These are phyloP conservation scores for Papilio demoleus DNA, from an alignment of 2,888 invertebrate species.

Conservation along the genomic window DNA sequence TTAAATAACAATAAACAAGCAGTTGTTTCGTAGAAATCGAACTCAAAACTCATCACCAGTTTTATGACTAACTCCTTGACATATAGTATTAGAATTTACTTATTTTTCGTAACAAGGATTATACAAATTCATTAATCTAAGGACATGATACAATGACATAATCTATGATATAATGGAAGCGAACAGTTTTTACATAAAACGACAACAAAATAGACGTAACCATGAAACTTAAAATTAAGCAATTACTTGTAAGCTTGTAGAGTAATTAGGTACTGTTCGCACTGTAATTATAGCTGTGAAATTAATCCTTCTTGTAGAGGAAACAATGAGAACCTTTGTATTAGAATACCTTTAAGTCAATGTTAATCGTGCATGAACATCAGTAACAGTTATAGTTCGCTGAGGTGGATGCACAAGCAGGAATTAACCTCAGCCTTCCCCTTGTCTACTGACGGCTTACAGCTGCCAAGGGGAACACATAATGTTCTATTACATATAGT, in stretches of 20 bases:
- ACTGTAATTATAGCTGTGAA: conserved; percentile 8
- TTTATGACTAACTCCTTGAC: too few relatives aligned
- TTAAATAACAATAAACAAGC: too few relatives aligned
- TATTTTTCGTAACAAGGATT: not conserved
- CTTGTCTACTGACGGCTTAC: conserved; percentile 22
- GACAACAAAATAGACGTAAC: too few relatives aligned
- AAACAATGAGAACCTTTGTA: conserved; percentile 25
- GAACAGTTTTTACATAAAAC: too few relatives aligned
- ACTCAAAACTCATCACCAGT: not conserved
- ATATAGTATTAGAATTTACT: too few relatives aligned
- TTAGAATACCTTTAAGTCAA: conserved; percentile 23
- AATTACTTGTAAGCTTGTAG: too few relatives aligned
- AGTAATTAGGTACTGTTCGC: too few relatives aligned
- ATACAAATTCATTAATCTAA: not conserved
- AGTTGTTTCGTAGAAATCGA: not conserved
- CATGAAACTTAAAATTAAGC: too few relatives aligned
- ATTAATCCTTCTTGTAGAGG: not conserved
- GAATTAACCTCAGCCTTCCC: conserved; percentile 31
- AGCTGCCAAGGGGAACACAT: conserved; percentile 12
- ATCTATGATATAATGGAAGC: too few relatives aligned
- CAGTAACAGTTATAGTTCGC: conserved; percentile 31
- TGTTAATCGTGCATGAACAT: conserved; percentile 30
- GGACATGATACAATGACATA: too few relatives aligned
- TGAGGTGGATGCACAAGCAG: conserved; percentile 20
- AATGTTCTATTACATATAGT: not conserved